Conservation (phyloP, 2,113 vertebrate species). For the Thunnus maccoyii region DNA sequence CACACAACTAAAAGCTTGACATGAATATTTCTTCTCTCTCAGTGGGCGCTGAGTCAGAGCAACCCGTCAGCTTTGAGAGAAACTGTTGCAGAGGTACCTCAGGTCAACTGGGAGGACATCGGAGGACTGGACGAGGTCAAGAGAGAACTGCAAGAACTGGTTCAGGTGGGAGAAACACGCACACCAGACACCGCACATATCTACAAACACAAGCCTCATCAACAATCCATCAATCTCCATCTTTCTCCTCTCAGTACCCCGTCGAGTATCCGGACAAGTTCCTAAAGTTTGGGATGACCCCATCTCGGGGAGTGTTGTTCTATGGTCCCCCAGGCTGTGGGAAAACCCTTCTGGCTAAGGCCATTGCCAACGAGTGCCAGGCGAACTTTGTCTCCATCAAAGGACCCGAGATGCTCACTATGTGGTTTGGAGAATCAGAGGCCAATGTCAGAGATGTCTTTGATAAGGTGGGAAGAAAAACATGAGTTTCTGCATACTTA, state of each 20-base stretch:
- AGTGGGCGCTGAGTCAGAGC: constrained; percentile 98
- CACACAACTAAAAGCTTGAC: not conserved
- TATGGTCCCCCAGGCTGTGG: constrained; percentile 97
- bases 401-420: constrained; percentile 95
- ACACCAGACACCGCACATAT: not conserved
- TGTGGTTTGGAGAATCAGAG: constrained; percentile 99
- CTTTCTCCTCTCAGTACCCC: constrained; percentile 85
- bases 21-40: not conserved
- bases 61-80: constrained; percentile 96
- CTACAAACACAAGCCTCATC: not conserved
- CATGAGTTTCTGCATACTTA: no score
- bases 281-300: constrained; percentile 98
- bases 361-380: constrained; percentile 97
- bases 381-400: constrained; percentile 99
- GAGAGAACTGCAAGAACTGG: constrained; percentile 95
- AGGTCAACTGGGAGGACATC: constrained; percentile 96
- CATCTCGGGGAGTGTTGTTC: constrained; percentile 96
- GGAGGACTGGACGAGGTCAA: constrained; percentile 97
- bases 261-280: constrained; percentile 98
- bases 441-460: constrained; percentile 97
- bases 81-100: constrained; percentile 95
- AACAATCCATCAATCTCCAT: not conserved
- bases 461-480: constrained; percentile 89
- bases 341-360: constrained; percentile 96
- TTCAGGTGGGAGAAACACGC: constrained; percentile 87